These are phyloP conservation scores for Chaenogobius annularis DNA, from an alignment of 2,113 vertebrate genomes.

Conservation along the genomic window DNA sequence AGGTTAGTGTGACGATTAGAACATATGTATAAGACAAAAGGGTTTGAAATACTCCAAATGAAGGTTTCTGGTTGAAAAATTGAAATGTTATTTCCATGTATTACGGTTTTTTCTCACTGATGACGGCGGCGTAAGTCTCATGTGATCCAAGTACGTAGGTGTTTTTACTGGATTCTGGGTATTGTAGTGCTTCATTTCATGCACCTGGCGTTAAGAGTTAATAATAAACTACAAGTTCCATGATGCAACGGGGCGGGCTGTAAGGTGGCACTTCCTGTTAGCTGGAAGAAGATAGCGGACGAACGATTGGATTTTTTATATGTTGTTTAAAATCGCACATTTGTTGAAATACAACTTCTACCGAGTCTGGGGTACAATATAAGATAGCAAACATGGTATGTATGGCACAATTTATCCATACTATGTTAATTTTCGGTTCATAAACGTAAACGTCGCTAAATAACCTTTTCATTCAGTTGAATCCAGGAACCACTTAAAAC, in stretches of 20 bases:
- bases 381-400: conserved; percentile 69
- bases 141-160: conserved; percentile 39
- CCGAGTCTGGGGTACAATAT: conserved; percentile 7
- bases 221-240: conserved; percentile 58
- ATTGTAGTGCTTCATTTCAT: conserved; percentile 53
- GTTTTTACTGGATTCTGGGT: conserved; percentile 32
- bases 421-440: neutral
- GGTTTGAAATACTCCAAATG: no score
- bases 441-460: neutral
- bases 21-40: no score
- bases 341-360: conserved; percentile 29
- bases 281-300: conserved; percentile 58
- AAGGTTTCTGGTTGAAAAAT: no score
- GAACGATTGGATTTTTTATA: conserved; percentile 46
- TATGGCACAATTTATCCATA: neutral
- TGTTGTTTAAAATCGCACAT: conserved; percentile 46
- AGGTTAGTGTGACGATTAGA: no score
- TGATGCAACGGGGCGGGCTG: conserved; percentile 15
- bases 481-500: conserved; percentile 4
- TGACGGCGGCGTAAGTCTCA: conserved; percentile 24
- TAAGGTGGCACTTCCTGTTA: conserved; percentile 51
- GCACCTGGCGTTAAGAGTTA: fast-evolving
- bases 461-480: conserved; percentile 33
- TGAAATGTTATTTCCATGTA: no score
- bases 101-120: no score